These are phyloP conservation scores for Drosophila subpulchrella DNA, from an alignment of 1,140 invertebrate genomes.

Conservation along the genomic window DNA sequence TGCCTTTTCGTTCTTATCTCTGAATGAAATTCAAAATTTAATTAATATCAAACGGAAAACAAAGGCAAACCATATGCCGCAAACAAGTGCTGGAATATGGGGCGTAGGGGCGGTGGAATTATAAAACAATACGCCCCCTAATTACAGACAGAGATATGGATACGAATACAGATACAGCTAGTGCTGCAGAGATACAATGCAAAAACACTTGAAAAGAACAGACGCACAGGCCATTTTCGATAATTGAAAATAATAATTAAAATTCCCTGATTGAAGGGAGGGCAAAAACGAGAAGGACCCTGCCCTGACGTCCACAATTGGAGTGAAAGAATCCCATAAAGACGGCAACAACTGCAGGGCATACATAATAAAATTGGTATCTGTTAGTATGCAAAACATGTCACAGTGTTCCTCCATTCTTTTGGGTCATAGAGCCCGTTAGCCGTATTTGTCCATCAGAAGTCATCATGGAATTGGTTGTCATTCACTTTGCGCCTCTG, in stretches of 20 bases:
- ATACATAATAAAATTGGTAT: conserved; percentile 56
- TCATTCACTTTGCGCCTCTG: conserved; percentile 48
- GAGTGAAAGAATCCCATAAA: conserved; percentile 69
- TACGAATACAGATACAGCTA: conserved; percentile 36
- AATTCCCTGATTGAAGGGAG: conserved; percentile 75
- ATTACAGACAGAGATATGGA: conserved; percentile 54
- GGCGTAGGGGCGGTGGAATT: conserved; percentile 17
- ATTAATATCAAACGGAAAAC: conserved; percentile 56
- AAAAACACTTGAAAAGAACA: conserved; percentile 62
- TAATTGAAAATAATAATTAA: conserved; percentile 84
- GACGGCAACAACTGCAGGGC: conserved; percentile 41
- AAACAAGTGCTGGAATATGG: conserved; percentile 19
- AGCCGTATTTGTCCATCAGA: conserved; percentile 73
- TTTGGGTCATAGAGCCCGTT: conserved; percentile 69
- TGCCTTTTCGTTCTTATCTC: conserved; percentile 43
- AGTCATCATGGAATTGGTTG: conserved; percentile 60
- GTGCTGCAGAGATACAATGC: conserved; percentile 39
- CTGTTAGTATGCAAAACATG: conserved; percentile 77
- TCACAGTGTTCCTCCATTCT: conserved; percentile 25
- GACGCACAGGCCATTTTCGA: conserved; percentile 77
- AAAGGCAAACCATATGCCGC: conserved; percentile 63
- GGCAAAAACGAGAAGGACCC: conserved; percentile 11
- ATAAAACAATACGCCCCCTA: conserved; percentile 66
- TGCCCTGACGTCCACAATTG: conserved; percentile 69
- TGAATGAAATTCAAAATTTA: conserved; percentile 58